These are phyloP conservation scores for Sebastiscus albofasciatus DNA, from an alignment of 2,797 vertebrate genomes.

Conservation along the genomic window DNA sequence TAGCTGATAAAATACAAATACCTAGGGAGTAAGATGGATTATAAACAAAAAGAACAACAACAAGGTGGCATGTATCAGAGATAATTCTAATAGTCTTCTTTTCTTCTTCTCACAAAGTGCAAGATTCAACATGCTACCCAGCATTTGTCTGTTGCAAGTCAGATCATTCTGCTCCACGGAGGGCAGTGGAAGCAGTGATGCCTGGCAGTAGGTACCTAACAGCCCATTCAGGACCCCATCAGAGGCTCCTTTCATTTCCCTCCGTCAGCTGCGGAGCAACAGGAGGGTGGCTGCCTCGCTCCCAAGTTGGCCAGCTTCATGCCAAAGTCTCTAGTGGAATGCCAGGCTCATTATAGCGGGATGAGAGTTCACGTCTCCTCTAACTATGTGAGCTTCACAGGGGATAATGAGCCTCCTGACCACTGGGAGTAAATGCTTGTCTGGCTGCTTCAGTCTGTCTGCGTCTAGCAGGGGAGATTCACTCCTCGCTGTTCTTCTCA, in stretches of 20 bases:
- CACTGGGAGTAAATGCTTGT: constrained; percentile 50
- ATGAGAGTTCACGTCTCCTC: constrained; percentile 56
- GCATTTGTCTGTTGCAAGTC: neutral
- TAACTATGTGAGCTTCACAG: constrained; percentile 54
- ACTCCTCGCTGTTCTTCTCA: constrained; percentile 11
- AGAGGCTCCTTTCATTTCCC: constrained; percentile 37
- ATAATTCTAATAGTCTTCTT: neutral
- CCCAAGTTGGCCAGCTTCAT: constrained; percentile 28
- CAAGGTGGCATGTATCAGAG: neutral
- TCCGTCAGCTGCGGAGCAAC: constrained; percentile 48
- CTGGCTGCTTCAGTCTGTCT: constrained; percentile 32
- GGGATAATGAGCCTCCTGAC: constrained; percentile 65
- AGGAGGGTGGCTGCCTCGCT: constrained; percentile 37
- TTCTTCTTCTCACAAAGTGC: neutral
- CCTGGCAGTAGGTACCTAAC: constrained; percentile 40
- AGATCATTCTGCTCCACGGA: constrained; percentile 17
- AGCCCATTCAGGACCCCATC: constrained; percentile 45
- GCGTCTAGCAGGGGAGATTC: neutral
- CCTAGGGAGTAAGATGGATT: neutral
- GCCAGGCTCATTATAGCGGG: constrained; percentile 58
- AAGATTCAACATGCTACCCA: neutral
- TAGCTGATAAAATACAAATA: neutral
- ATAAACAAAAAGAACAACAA: neutral
- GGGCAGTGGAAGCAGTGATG: constrained; percentile 15
- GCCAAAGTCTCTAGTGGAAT: constrained; percentile 43